Evolutionary conservation across 2,888 invertebrate species (phyloP).

Genomic region (Conchocele bisecta): DNA sequence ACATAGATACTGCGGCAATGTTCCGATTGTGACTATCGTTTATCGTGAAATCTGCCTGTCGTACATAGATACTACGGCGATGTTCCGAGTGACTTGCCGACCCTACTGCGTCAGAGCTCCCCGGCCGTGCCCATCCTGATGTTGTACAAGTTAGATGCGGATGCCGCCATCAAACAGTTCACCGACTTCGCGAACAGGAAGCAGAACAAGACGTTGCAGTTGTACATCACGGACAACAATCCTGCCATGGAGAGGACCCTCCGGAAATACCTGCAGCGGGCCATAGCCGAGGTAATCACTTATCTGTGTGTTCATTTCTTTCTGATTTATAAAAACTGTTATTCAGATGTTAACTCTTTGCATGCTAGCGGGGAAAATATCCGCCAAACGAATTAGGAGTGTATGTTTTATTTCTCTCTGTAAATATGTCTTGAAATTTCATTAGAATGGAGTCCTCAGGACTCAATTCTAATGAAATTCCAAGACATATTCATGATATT

Average conservation of each 20-base stretch:
- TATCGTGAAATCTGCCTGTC: background rate
- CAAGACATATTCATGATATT: no score
- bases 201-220: constrained; percentile 67
- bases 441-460: no score
- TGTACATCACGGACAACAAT: constrained; percentile 72
- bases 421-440: no score
- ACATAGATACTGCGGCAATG: no score
- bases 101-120: constrained; percentile 74
- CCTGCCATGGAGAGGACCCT: constrained; percentile 70
- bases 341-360: no score
- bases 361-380: no score
- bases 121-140: constrained; percentile 77
- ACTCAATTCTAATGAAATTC: no score
- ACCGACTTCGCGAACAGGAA: constrained; percentile 77
- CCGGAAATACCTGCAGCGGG: constrained; percentile 75
- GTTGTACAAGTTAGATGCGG: constrained; percentile 75
- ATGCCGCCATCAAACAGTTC: constrained; percentile 75
- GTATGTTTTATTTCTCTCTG: no score
- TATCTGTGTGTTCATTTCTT: no score
- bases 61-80: constrained; percentile 75
- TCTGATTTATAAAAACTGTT: no score
- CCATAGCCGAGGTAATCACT: constrained; percentile 77
- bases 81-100: constrained; percentile 73
- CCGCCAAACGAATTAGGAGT: no score
- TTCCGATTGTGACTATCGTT: background rate